phyloP scores from a whole-genome alignment of 2,797 vertebrate genomes.

The Craterocephalus amniculus region DNA sequence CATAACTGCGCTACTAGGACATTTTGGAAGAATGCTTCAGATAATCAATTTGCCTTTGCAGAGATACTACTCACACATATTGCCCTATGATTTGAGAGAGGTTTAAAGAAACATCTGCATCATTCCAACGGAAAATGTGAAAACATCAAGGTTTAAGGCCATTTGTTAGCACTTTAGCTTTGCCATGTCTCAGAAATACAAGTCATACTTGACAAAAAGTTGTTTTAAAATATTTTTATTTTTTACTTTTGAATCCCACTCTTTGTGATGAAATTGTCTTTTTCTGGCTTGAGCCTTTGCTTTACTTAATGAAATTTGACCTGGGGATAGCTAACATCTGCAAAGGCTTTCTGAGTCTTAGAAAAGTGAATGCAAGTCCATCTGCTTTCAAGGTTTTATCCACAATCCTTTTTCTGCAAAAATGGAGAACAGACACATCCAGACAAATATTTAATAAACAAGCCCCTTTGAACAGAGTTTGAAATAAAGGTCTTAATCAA shows the following conservation, averaged over 20 bases:
- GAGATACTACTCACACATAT: too few species aligned
- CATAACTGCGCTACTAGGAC: too few species aligned
- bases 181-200: neutral
- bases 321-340: neutral
- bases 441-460: neutral
- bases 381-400: neutral
- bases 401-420: neutral
- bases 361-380: neutral
- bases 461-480: neutral
- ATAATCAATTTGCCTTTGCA: too few species aligned
- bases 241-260: neutral
- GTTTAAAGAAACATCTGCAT: too few species aligned
- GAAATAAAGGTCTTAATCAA: neutral
- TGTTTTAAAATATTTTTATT: neutral
- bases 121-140: too few species aligned
- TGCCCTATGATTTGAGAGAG: too few species aligned
- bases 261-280: neutral
- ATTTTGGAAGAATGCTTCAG: too few species aligned
- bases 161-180: neutral
- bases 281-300: neutral
- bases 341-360: neutral
- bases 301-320: neutral
- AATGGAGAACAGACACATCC: rapidly evolving
- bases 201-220: neutral
- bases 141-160: too few species aligned